phyloP scores from a whole-genome alignment of 1,140 invertebrate genomes.

The Drosophila sturtevanti region DNA sequence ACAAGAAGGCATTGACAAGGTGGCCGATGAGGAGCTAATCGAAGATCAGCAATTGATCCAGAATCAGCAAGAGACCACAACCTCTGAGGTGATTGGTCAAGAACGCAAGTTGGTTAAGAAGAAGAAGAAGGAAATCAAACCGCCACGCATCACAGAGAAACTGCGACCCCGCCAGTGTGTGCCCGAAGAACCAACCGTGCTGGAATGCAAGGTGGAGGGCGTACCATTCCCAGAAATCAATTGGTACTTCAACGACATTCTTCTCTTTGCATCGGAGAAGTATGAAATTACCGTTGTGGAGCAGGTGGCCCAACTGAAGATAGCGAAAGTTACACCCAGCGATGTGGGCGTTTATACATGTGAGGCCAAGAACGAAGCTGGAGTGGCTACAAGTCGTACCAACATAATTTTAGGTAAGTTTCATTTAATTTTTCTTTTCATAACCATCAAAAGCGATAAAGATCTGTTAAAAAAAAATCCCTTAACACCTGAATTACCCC shows the following conservation, averaged over 20 bases:
- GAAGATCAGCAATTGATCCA: conserved; percentile 82
- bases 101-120: conserved; percentile 82
- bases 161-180: conserved; percentile 87
- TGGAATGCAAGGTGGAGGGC: conserved; percentile 89
- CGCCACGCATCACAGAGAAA: conserved; percentile 88
- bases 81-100: conserved; percentile 78
- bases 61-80: conserved; percentile 82
- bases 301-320: conserved; percentile 87
- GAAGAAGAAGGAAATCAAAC: conserved; percentile 85
- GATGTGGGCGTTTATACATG: conserved; percentile 94
- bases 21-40: conserved; percentile 83
- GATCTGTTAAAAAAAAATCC: not conserved
- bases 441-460: not conserved
- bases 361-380: conserved; percentile 88
- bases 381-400: conserved; percentile 90
- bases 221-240: conserved; percentile 89
- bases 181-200: conserved; percentile 85
- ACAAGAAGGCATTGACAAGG: conserved; percentile 83
- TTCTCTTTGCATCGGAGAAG: conserved; percentile 88
- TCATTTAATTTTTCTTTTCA: not conserved
- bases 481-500: not conserved
- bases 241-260: conserved; percentile 95
- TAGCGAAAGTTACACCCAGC: conserved; percentile 88
- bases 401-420: conserved; percentile 85
- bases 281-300: conserved; percentile 86